phyloP scores from a whole-genome alignment of 2,888 invertebrate genomes.

The Drosophila colorata region DNA sequence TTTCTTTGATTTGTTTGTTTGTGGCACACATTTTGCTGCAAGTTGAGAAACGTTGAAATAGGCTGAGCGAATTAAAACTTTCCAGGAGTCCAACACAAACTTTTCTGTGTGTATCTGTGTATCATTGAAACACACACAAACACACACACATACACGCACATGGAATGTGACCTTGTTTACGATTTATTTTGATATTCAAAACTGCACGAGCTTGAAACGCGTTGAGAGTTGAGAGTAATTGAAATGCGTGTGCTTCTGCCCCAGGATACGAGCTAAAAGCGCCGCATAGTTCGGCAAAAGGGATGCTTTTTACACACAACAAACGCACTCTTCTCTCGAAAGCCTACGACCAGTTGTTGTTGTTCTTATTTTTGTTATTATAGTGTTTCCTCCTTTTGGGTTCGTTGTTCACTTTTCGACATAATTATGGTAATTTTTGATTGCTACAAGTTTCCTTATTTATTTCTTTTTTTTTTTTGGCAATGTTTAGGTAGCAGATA shows the following conservation, averaged over 20 bases:
- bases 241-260: constrained; percentile 54
- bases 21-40: constrained; percentile 80
- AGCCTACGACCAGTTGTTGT: constrained; percentile 42
- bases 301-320: constrained; percentile 51
- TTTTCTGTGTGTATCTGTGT: constrained; percentile 53
- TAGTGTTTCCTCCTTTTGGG: constrained; percentile 21
- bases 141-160: constrained; percentile 37
- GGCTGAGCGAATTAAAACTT: constrained; percentile 53
- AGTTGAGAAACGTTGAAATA: constrained; percentile 54
- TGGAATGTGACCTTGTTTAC: constrained; percentile 77
- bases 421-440: constrained; percentile 61
- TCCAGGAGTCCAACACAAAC: constrained; percentile 37
- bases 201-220: constrained; percentile 60
- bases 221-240: constrained; percentile 49
- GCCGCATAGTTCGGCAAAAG: constrained; percentile 34
- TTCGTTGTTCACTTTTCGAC: constrained; percentile 51
- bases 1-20: constrained; percentile 69
- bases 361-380: constrained; percentile 32
- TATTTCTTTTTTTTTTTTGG: constrained; percentile 1
- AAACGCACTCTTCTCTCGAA: not conserved
- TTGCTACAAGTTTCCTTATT: constrained; percentile 49
- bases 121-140: constrained; percentile 34
- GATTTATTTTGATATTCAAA: constrained; percentile 80
- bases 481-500: constrained; percentile 39
- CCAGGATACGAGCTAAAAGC: constrained; percentile 48